Conservation (phyloP, 1,140 invertebrate species). For the Scaptomyza graminum region DNA sequence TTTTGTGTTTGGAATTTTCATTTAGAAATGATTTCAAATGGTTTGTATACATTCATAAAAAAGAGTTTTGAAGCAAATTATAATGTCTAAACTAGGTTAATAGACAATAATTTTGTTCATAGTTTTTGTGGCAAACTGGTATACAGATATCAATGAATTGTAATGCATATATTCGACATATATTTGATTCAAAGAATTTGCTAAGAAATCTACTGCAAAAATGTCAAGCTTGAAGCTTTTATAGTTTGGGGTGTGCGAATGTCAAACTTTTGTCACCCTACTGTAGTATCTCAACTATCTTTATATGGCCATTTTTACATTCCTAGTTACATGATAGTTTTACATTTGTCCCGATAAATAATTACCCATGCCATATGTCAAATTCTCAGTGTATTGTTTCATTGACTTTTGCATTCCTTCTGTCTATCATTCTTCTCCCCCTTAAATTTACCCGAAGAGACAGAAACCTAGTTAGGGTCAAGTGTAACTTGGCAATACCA, state of each 20-base stretch:
- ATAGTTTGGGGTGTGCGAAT: too few relatives aligned
- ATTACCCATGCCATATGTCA: slow-evolving; percentile 12
- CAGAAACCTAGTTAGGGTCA: slow-evolving; percentile 41
- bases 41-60: background rate
- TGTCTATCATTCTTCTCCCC: slow-evolving; percentile 4
- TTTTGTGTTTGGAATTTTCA: background rate
- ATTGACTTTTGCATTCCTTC: background rate
- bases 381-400: slow-evolving; percentile 16
- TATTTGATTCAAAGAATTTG: too few relatives aligned
- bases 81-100: background rate
- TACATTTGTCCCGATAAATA: background rate
- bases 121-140: too few relatives aligned
- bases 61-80: background rate
- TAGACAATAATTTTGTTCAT: too few relatives aligned
- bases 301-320: too few relatives aligned
- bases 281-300: too few relatives aligned
- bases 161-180: too few relatives aligned
- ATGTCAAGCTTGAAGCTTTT: too few relatives aligned
- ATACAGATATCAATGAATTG: too few relatives aligned
- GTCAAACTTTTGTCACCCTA: too few relatives aligned
- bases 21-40: slow-evolving; percentile 6
- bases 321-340: too few relatives aligned
- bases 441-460: background rate
- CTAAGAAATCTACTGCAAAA: too few relatives aligned
- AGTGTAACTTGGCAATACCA: slow-evolving; percentile 26